Conservation (phyloP, 2,888 invertebrate genomes). For the Pterostichus madidus region DNA sequence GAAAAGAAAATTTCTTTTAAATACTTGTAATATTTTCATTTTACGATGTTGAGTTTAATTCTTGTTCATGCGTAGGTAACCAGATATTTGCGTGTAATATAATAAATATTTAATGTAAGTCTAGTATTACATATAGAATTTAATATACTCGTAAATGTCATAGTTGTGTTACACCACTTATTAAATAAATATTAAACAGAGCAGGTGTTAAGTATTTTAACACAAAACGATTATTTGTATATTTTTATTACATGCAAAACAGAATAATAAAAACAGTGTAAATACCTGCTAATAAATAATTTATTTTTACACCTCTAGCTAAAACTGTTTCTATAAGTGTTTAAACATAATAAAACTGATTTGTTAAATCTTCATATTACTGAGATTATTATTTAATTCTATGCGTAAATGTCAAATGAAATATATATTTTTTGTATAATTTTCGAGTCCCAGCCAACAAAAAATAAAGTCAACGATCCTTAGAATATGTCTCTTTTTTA, state of each 20-base stretch:
- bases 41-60: conserved; percentile 3
- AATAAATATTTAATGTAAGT: conserved; percentile 40
- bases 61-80: conserved; percentile 5
- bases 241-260: neutral
- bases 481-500: conserved; percentile 45
- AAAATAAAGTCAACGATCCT: conserved; percentile 58
- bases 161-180: conserved; percentile 21
- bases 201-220: conserved; percentile 49
- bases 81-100: conserved; percentile 44
- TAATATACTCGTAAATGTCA: conserved; percentile 51
- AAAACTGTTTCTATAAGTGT: neutral
- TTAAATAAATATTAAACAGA: conserved; percentile 53
- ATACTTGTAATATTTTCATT: conserved; percentile 11
- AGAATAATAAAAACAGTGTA: neutral
- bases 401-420: conserved; percentile 46
- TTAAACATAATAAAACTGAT: neutral
- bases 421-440: conserved; percentile 19
- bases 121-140: conserved; percentile 52
- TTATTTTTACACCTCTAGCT: neutral
- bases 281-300: conserved; percentile 6
- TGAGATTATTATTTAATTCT: neutral
- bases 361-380: too few species aligned
- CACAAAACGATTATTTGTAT: conserved; percentile 8
- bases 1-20: conserved; percentile 6
- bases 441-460: conserved; percentile 12